phyloP scores from a whole-genome alignment of 2,888 invertebrate species.

The Lithophane leautieri region DNA sequence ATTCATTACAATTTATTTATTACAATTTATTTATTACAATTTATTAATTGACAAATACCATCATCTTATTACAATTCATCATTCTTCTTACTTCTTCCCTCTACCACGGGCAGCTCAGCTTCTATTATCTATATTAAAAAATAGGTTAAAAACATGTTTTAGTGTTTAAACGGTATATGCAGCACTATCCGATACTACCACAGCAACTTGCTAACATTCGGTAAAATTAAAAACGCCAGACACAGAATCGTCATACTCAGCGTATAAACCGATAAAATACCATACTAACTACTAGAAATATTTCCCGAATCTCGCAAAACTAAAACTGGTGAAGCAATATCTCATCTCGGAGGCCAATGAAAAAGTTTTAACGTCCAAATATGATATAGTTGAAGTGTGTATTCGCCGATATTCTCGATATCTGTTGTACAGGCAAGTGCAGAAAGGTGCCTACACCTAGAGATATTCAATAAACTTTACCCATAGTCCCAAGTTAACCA shows the following conservation, averaged over 20 bases:
- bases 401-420: slow-evolving; percentile 74
- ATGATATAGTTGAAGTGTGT: slow-evolving; percentile 73
- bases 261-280: slow-evolving; percentile 40
- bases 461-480: not conserved
- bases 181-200: not conserved
- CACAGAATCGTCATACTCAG: slow-evolving; percentile 12
- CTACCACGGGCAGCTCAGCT: too few species aligned
- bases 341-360: slow-evolving; percentile 80
- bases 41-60: too few species aligned
- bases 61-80: too few species aligned
- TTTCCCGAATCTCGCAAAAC: slow-evolving; percentile 70
- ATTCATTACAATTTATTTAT: too few species aligned
- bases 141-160: too few species aligned
- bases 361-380: slow-evolving; percentile 82
- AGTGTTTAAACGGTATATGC: too few species aligned
- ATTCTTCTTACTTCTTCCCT: too few species aligned
- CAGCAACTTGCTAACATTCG: not conserved
- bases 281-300: slow-evolving; percentile 56
- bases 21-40: too few species aligned
- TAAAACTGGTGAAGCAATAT: slow-evolving; percentile 72
- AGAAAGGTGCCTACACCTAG: not conserved
- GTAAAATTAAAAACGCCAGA: slow-evolving; percentile 3
- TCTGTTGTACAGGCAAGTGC: slow-evolving; percentile 54
- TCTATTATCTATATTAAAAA: too few species aligned
- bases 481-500: too few species aligned